Evolutionary conservation across 1,140 invertebrate genomes (phyloP).

Genomic region (Lasioglossum albipes): DNA sequence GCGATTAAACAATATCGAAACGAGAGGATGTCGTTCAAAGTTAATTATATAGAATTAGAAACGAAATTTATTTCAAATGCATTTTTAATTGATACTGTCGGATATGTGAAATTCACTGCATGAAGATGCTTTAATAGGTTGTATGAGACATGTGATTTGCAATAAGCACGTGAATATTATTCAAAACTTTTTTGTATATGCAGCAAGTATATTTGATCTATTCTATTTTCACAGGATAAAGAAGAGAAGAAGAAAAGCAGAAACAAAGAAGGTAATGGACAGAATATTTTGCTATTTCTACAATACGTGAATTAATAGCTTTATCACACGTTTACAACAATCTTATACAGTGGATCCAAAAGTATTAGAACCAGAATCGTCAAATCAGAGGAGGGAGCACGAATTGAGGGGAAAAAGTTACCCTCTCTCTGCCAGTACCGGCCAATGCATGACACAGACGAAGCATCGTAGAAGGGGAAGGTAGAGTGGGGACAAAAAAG

Average conservation of each 20-base stretch:
- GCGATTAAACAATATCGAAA: no score
- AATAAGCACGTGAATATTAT: slow-evolving; percentile 40
- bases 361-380: no score
- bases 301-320: neutral
- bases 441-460: no score
- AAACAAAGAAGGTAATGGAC: slow-evolving; percentile 88
- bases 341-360: no score
- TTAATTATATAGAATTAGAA: slow-evolving; percentile 11
- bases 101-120: slow-evolving; percentile 44
- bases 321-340: neutral
- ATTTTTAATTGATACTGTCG: slow-evolving; percentile 35
- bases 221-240: slow-evolving; percentile 84
- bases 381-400: no score
- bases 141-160: slow-evolving; percentile 32
- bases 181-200: slow-evolving; percentile 2
- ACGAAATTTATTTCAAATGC: slow-evolving; percentile 9
- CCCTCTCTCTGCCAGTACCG: no score
- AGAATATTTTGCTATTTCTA: slow-evolving; percentile 6
- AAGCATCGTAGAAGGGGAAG: no score
- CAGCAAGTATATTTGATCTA: slow-evolving; percentile 29
- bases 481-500: no score
- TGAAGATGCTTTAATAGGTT: slow-evolving; percentile 27
- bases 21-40: neutral
- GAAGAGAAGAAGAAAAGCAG: slow-evolving; percentile 89
- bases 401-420: no score